Evolutionary conservation across 2,113 vertebrate genomes (phyloP), one percentile per base, ranked within the genome.

Genomic region (Paradoxurus hermaphroditus): DNA sequence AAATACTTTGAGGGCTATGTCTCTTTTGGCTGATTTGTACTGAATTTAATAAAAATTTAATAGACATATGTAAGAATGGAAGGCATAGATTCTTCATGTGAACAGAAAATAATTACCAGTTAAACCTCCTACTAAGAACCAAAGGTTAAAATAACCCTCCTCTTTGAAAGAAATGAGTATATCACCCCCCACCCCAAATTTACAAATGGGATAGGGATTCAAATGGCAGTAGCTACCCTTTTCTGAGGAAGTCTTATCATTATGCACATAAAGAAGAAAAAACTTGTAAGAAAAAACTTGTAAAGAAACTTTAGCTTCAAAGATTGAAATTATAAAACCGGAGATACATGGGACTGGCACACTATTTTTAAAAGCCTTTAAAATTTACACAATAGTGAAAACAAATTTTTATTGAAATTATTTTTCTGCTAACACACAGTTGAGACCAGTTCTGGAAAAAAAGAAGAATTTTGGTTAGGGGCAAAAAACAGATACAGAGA

Each of bases 1-100:
- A 90, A 90, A 56, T 46, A 82, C 59, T 68, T 78, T n/a, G 15
- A 94, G 39, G 34, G 72, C 27, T 93, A 70, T 75, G 19, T 91
- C n/a, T 90, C 85, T 94, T 92, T 46, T 70, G 86, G 92, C 23
- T 97, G 65, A 95, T 59, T 44, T 91, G 67, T 70, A 90, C 83
- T 79, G 31, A 87, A 92, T 67, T 88, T 3, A 75, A 31, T 77
- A 87, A 87, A 90, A 77, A 70, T 3, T 94, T 53, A 92, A 92
- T 4, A 53, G 56, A 62, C 15, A 46, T 68, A 82, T 63, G 3
- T 4, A 41, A 56, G 36, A 59, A 95, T 85, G 21, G 36, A 72
- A 89, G 53, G 46, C 34, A 51, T 27, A 72, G 15, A 65, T 19
- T 86, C 86, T 78, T 77, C 62, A 84, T 4, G 27, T 59, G 51